phyloP scores from a whole-genome alignment of 1,140 invertebrate species.

The Diabrotica undecimpunctata region DNA sequence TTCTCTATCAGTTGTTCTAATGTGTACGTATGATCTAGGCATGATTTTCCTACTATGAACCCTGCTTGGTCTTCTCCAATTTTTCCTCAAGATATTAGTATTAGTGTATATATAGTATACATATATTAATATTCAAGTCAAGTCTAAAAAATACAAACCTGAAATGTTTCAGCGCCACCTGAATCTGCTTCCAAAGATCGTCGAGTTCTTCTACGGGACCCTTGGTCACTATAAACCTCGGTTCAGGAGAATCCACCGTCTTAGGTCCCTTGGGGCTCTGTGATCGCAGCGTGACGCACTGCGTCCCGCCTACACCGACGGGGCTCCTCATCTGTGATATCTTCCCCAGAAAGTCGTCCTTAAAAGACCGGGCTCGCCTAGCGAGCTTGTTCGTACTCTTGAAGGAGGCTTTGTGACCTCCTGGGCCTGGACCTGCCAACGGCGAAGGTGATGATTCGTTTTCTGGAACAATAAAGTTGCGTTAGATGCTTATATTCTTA shows the following conservation, averaged over 20 bases:
- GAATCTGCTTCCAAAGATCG: slow-evolving; percentile 38
- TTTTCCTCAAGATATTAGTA: no score
- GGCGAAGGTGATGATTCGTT: slow-evolving; percentile 41
- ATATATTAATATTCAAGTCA: not conserved
- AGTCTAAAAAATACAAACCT: slow-evolving; percentile 16
- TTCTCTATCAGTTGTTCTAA: no score
- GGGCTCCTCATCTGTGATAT: slow-evolving; percentile 81
- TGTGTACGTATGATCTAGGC: no score
- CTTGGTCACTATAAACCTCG: slow-evolving; percentile 23
- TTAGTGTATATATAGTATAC: no score
- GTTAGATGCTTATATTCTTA: no score
- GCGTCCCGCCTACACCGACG: slow-evolving; percentile 42
- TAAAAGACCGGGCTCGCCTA: slow-evolving; percentile 80
- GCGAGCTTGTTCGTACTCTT: slow-evolving; percentile 73
- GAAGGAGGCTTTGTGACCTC: slow-evolving; percentile 61
- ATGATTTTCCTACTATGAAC: no score
- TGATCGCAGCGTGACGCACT: slow-evolving; percentile 28
- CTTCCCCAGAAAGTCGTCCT: slow-evolving; percentile 86
- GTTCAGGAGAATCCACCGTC: slow-evolving; percentile 9
- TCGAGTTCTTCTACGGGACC: slow-evolving; percentile 41
- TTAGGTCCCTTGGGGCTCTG: slow-evolving; percentile 41
- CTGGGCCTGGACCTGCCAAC: slow-evolving; percentile 41
- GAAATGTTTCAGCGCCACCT: slow-evolving; percentile 36
- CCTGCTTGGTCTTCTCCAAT: no score
- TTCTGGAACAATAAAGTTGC: slow-evolving; percentile 26